A percentile compares a stretch with the other conserved stretches of the same genome.
These are phyloP conservation scores for Syngnathoides biaculeatus DNA, from an alignment of 2,113 vertebrate genomes.

Conservation along the genomic window DNA sequence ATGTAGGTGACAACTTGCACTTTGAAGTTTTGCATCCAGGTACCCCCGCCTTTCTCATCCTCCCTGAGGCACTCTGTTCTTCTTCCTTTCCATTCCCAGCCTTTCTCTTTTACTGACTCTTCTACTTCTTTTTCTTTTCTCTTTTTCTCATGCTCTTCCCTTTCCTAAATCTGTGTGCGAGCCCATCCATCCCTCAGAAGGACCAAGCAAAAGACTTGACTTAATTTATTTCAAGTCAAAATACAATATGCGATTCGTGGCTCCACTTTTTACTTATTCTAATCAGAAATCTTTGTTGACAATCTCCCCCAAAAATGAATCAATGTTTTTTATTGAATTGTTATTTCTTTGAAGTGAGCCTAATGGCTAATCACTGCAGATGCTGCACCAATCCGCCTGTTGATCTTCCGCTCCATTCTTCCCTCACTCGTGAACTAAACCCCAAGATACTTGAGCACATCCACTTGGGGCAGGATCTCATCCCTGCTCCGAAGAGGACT, in stretches of 20 bases:
- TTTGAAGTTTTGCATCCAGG: conserved; percentile 66
- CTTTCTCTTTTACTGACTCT: conserved; percentile 31
- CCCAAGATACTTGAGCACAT: no score
- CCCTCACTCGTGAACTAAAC: no score
- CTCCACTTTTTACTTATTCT: background rate
- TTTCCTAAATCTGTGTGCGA: background rate
- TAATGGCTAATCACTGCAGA: no score
- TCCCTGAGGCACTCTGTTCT: conserved; percentile 35
- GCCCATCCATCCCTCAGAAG: background rate
- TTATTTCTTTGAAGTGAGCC: no score
- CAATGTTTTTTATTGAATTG: no score
- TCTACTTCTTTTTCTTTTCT: conserved; percentile 7
- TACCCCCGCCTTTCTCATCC: conserved; percentile 38
- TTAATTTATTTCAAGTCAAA: background rate
- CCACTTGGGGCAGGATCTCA: no score
- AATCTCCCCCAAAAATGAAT: no score
- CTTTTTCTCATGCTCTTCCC: background rate
- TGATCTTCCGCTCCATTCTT: no score
- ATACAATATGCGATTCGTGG: background rate
- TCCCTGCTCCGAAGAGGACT: no score
- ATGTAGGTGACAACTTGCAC: conserved; percentile 63
- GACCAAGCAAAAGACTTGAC: background rate
- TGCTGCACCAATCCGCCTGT: no score
- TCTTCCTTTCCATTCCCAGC: background rate
- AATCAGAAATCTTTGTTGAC: no score